phyloP scores from a whole-genome alignment of 2,113 vertebrate genomes.

The Odontesthes bonariensis region DNA sequence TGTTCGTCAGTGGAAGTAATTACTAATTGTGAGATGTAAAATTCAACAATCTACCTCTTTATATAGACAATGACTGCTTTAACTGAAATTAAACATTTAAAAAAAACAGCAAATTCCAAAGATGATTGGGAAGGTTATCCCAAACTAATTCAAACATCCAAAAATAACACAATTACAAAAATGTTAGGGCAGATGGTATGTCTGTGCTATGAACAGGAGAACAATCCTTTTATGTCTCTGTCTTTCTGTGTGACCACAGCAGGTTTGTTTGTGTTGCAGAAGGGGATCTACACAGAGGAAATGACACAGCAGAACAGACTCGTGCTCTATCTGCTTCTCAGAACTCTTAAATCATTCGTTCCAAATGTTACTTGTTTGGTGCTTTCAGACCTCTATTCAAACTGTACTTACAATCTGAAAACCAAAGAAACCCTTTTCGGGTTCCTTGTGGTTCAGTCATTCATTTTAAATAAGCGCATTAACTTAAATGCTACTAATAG shows the following conservation, averaged over 20 bases:
- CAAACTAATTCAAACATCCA: not conserved
- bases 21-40: not conserved
- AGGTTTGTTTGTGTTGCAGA: not conserved
- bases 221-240: not conserved
- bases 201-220: not conserved
- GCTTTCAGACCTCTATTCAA: not conserved
- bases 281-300: conserved; percentile 50
- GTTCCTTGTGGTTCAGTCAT: not conserved
- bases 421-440: not conserved
- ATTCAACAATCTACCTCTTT: not conserved
- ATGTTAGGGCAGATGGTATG: not conserved
- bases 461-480: not conserved
- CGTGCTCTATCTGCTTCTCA: conserved; percentile 6
- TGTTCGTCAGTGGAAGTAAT: not conserved
- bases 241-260: conserved; percentile 11
- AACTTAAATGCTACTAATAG: not conserved
- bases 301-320: conserved; percentile 34
- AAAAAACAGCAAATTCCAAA: not conserved
- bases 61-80: not conserved
- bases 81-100: not conserved
- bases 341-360: conserved; percentile 13
- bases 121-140: not conserved
- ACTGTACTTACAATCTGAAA: not conserved
- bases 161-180: not conserved
- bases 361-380: not conserved